phyloP scores from a whole-genome alignment of 2,113 vertebrate species.

The Forbesichthys papilliferus region DNA sequence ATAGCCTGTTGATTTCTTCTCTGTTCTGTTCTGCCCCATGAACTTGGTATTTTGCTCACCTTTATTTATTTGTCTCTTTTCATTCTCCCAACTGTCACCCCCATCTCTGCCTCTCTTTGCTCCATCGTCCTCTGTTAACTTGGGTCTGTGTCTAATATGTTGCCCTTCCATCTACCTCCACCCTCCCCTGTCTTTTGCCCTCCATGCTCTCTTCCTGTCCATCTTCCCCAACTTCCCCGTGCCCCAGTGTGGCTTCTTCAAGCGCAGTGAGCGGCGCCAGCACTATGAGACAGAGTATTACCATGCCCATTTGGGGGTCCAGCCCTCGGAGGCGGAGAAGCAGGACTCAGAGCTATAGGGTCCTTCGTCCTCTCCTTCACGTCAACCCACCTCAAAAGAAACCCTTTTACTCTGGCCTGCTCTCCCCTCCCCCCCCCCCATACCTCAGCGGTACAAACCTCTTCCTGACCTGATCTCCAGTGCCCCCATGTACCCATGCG shows the following conservation, averaged over 20 bases:
- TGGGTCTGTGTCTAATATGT: conserved; percentile 20
- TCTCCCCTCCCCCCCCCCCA: conserved; percentile 64
- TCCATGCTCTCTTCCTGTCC: background rate
- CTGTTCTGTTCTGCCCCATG: conserved; percentile 39
- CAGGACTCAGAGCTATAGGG: conserved; percentile 78
- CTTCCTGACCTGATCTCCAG: conserved; percentile 16
- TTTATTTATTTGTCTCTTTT: conserved; percentile 31
- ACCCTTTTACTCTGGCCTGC: conserved; percentile 59
- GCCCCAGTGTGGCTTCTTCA: conserved; percentile 90
- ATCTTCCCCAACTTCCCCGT: background rate
- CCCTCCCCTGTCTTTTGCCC: conserved; percentile 21
- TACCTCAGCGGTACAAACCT: conserved; percentile 57
- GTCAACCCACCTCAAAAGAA: conserved; percentile 15
- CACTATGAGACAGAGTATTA: conserved; percentile 86
- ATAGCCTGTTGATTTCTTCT: too few relatives aligned
- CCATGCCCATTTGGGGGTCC: conserved; percentile 83
- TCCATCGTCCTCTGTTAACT: conserved; percentile 13
- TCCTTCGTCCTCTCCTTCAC: background rate
- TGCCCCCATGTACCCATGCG: conserved; percentile 10
- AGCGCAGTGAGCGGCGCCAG: conserved; percentile 73
- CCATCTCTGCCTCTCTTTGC: background rate
- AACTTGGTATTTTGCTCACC: conserved; percentile 33
- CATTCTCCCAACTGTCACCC: background rate
- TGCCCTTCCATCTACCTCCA: conserved; percentile 20
- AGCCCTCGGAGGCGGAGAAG: conserved; percentile 86